Evolutionary conservation across 35 echinoderm and acorn worm species (phyloP).

Genomic region (Diadema setosum): DNA sequence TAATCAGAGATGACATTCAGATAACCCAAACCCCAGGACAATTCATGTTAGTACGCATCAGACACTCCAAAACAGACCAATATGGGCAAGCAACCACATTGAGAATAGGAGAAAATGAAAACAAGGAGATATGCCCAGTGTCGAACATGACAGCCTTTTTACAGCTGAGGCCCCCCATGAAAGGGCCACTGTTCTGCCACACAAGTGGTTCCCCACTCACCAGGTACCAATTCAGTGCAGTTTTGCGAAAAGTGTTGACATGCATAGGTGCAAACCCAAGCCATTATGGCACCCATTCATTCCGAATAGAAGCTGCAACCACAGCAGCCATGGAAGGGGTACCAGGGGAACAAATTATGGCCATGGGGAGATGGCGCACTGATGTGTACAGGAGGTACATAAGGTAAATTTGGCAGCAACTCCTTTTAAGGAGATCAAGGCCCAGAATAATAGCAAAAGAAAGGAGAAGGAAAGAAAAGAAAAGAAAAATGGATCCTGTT

Average conservation of each 20-base stretch:
- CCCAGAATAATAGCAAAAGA: too few species aligned
- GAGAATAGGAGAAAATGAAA: neutral
- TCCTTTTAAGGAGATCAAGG: too few species aligned
- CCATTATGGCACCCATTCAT: neutral
- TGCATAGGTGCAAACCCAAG: too few species aligned
- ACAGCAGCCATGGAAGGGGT: neutral
- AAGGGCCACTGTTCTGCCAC: neutral
- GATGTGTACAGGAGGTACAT: neutral
- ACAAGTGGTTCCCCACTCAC: neutral
- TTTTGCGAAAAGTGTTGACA: neutral
- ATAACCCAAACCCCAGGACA: too few species aligned
- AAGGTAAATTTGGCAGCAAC: too few species aligned
- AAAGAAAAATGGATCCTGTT: too few species aligned
- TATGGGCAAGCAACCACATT: neutral
- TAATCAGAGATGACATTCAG: neutral
- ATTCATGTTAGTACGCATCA: neutral
- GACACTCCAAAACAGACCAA: neutral
- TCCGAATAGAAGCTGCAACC: conserved; percentile 30
- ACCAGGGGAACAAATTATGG: neutral
- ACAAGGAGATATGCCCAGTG: neutral
- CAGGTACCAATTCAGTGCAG: neutral
- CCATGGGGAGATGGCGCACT: conserved; percentile 19
- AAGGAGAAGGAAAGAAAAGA: too few species aligned
- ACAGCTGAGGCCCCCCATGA: neutral
- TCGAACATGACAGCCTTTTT: neutral